Evolutionary conservation across 2,888 invertebrate species (phyloP), one percentile per base, ranked within the genome.

Genomic region (Dryomyza anilis): DNA sequence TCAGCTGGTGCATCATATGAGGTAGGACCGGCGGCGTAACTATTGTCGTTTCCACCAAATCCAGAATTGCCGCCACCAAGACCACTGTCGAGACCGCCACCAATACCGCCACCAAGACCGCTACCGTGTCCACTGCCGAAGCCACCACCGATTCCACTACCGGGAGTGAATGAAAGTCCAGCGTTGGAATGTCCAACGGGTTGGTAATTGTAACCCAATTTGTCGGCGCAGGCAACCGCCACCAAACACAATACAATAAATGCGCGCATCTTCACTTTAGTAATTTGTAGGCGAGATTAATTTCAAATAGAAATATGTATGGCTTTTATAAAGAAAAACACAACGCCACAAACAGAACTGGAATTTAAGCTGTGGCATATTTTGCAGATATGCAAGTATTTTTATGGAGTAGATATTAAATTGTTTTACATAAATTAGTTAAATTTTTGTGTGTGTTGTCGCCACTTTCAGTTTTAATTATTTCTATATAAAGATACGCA

Each of bases 41-140:
- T 10, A 10, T 21, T 10, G 45, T 21, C 46, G 23, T 29, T 30
- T 72, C 69, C 4, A 71, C 73, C 23, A 78, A 76, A 10, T 78
- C 80, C 39, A 78, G 5, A 78, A 71, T 80, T 79, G 60, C 79
- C 66, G 52, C 77, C 75, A 10, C 71, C 72, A 27, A 77, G 79
- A 55, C 77, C 79, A 33, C 30, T 30, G 1, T 43, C 27, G 14
- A 14, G 25, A 14, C 43, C 23, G 5, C 57, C 57, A 23, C 77
- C 76, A 64, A 79, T 63, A 5, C 33, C 46, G 16, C 46, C 33
- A 33, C 46, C 46, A 14, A 60, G 45, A 48, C 77, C 75, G 8
- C 71, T 72, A 63, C 78, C 78, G 46, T 76, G 36, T 50, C 70
- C 25, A 77, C 80, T 78, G 29, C 79, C 70, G 52, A 70, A 71